A percentile compares a stretch with the other conserved stretches of the same genome.
phyloP scores from a whole-genome alignment of 1,140 invertebrate genomes.

The Ceratina calcarata region DNA sequence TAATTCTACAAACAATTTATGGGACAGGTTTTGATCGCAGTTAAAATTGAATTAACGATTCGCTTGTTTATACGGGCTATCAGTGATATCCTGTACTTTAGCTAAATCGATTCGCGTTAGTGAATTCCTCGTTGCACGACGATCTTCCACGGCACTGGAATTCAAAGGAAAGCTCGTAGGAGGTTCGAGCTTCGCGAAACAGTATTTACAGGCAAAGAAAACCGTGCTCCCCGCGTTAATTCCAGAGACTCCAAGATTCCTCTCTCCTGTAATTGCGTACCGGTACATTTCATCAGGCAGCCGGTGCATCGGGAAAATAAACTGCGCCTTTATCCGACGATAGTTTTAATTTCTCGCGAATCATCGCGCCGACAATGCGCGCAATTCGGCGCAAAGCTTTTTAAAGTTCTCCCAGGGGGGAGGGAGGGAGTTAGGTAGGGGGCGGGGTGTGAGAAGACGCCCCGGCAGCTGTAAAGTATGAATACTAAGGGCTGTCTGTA shows the following conservation, averaged over 20 bases:
- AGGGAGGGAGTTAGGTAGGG: neutral
- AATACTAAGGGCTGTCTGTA: slow-evolving; percentile 54
- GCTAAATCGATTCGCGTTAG: no score
- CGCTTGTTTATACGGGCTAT: no score
- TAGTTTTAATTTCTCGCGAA: slow-evolving; percentile 26
- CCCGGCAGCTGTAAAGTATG: slow-evolving; percentile 39
- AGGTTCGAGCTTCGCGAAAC: no score
- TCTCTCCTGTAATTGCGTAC: slow-evolving; percentile 24
- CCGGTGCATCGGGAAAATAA: neutral
- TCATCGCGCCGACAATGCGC: slow-evolving; percentile 6
- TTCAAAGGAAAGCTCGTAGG: no score
- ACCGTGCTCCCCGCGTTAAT: slow-evolving; percentile 14
- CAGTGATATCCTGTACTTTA: no score
- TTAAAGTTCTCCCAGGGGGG: slow-evolving; percentile 11
- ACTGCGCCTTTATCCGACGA: neutral
- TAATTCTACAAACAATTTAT: no score
- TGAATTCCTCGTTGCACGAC: no score
- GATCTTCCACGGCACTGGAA: no score
- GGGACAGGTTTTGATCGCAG: no score
- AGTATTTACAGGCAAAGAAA: slow-evolving; percentile 4
- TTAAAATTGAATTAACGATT: no score
- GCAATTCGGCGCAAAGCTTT: slow-evolving; percentile 32
- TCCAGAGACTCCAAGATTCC: neutral
- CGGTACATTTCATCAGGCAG: slow-evolving; percentile 2
- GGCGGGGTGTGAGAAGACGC: neutral